Base-by-base conservation (phyloP, 2,888 invertebrate genomes). In the Kryphioiulus occultus region DNA sequence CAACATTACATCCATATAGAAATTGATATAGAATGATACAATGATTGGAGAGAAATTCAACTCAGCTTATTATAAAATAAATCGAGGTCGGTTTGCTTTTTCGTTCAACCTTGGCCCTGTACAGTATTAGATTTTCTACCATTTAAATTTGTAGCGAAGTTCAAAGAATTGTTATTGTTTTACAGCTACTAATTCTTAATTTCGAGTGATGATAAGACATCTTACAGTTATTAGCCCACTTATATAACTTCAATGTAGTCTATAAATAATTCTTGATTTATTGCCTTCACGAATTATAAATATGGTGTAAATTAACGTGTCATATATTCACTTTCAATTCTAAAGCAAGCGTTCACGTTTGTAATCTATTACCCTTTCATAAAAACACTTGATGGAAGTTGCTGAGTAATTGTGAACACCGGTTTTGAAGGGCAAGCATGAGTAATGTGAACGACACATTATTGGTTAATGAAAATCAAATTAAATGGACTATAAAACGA, bases 381-480 rank as follows among this genome's bases (percentile, higher is more conserved):
- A 30, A 2, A 78, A 15, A 26, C 26, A 30, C 78, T 78, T 78
- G 22, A 26, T 78, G 30, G 12, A 30, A 30, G 30, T 30, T 78
- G 30, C 30, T 78, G 78, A 78, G 78, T 78, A 78, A 78, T 10
- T 53, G 53, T 53, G 53, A 53, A 53, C 53, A 53, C n/a, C 4
- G 17, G 30, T 78, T 78, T 78, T 30, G 78, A 78, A 78, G 30
- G 78, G 30, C 78, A 78, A 78, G 26, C 12, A 78, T 30, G 78
- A 78, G 78, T 78, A 78, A 78, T 30, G 15, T 15, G 78, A 78
- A 30, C 22, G 12, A 30, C 68, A 68, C 22, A 68, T 47, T 53
- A 53, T 78, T 78, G 26, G 78, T 78, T 78, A 15, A 78, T 78
- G 15, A 78, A 78, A 15, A 78, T 78, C 78, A 78, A 10, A 78